Evolutionary conservation across 2,888 invertebrate genomes (phyloP).

Genomic region (Dynastes hyllus): DNA sequence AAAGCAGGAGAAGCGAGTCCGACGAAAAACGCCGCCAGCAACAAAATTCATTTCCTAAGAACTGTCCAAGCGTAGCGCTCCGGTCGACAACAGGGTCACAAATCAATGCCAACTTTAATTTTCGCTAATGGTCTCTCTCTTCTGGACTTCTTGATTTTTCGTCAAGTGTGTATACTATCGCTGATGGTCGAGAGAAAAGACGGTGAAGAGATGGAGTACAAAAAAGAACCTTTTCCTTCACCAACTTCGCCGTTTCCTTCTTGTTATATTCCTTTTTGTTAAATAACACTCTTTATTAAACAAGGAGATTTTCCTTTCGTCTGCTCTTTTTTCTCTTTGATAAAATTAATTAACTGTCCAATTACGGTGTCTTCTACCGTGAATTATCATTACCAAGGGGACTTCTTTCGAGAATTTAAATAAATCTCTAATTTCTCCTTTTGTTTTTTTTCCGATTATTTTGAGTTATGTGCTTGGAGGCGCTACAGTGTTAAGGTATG

Average conservation of each 20-base stretch:
- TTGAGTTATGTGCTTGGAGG: no score
- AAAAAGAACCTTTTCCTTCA: background rate
- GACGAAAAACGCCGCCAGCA: background rate
- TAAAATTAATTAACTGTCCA: constrained; percentile 34
- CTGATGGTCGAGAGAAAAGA: background rate
- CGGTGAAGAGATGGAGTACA: background rate
- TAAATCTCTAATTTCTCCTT: no score
- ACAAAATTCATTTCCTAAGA: constrained; percentile 46
- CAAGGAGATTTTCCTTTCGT: constrained; percentile 4
- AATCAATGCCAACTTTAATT: constrained; percentile 50
- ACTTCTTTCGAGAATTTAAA: no score
- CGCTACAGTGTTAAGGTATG: no score
- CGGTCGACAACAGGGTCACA: constrained; percentile 46
- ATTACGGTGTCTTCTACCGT: constrained; percentile 9
- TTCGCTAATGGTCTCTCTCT: constrained; percentile 48
- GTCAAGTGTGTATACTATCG: background rate
- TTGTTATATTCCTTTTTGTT: background rate
- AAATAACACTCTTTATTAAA: constrained; percentile 29
- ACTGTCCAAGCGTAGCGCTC: constrained; percentile 21
- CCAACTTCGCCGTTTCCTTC: no score
- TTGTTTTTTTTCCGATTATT: no score
- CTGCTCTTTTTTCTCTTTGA: background rate
- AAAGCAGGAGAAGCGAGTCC: background rate
- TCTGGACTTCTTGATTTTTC: constrained; percentile 47
- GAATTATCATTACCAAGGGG: no score